Conservation (phyloP, 2,113 vertebrate genomes). For the Melanostigma gelatinosum region DNA sequence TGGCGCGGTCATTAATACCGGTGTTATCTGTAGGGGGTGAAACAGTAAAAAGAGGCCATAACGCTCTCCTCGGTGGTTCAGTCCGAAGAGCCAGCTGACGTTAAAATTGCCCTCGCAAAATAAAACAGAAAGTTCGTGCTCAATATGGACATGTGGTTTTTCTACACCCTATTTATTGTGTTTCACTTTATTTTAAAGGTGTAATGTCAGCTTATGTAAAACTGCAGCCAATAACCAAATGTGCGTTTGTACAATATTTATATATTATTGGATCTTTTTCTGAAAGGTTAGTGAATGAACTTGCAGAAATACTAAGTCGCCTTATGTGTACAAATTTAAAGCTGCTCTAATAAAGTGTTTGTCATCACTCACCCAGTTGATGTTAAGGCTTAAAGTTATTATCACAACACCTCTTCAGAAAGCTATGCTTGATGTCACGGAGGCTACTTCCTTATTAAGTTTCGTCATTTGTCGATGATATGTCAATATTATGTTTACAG, state of each 20-base stretch:
- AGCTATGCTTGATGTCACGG: no score
- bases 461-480: background rate
- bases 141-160: background rate
- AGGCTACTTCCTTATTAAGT: background rate
- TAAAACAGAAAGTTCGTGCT: background rate
- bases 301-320: background rate
- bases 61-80: constrained; percentile 12
- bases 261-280: background rate
- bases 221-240: background rate
- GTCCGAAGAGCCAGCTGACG: background rate
- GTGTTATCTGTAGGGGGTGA: constrained; percentile 45
- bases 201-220: background rate
- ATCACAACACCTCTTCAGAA: background rate
- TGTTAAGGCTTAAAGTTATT: background rate
- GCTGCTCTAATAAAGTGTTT: no score
- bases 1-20: constrained; percentile 13
- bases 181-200: background rate
- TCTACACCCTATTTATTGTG: background rate
- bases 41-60: constrained; percentile 4
- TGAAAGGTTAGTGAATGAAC: background rate
- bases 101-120: background rate
- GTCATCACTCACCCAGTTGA: background rate
- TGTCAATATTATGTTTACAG: background rate
- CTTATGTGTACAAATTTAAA: background rate
- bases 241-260: background rate